Evolutionary conservation across 2,113 vertebrate genomes (phyloP).

Genomic region (Zeus faber): DNA sequence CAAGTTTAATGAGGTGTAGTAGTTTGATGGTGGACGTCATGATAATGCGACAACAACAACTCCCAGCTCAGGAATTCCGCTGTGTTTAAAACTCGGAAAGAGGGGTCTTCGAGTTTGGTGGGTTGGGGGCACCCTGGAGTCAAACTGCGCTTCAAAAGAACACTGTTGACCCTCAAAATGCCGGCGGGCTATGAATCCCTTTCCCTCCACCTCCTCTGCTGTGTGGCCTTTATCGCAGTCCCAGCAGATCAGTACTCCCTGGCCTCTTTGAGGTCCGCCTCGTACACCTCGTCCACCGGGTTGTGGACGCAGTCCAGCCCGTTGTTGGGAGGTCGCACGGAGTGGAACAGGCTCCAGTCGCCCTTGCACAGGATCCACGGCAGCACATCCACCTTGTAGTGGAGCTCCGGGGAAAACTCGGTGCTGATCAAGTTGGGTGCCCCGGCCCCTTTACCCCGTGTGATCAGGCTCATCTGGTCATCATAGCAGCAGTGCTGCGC

Average conservation of each 20-base stretch:
- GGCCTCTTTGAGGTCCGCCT: slow-evolving; percentile 82
- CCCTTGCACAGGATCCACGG: slow-evolving; percentile 91
- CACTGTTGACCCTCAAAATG: not conserved
- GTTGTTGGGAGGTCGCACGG: slow-evolving; percentile 83
- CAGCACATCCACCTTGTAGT: slow-evolving; percentile 76
- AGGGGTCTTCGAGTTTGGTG: too few relatives aligned
- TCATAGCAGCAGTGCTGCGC: slow-evolving; percentile 90
- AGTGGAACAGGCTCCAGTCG: slow-evolving; percentile 86
- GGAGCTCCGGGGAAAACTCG: slow-evolving; percentile 46
- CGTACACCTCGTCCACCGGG: slow-evolving; percentile 77
- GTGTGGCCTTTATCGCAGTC: too few relatives aligned
- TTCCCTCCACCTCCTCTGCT: not conserved
- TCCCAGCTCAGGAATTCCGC: too few relatives aligned
- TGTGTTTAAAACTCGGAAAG: too few relatives aligned
- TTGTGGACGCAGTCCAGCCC: slow-evolving; percentile 76
- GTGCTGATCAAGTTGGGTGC: slow-evolving; percentile 43
- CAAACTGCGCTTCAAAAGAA: too few relatives aligned
- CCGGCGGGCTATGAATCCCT: not conserved
- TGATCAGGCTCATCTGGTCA: slow-evolving; percentile 79
- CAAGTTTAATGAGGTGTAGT: too few relatives aligned
- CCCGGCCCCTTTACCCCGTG: slow-evolving; percentile 82
- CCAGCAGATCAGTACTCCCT: slow-evolving; percentile 75
- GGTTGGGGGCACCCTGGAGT: too few relatives aligned
- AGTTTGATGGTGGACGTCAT: too few relatives aligned
- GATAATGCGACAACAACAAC: too few relatives aligned